Evolutionary conservation across 2,113 vertebrate genomes (phyloP).

Genomic region (Neogobius melanostomus): DNA sequence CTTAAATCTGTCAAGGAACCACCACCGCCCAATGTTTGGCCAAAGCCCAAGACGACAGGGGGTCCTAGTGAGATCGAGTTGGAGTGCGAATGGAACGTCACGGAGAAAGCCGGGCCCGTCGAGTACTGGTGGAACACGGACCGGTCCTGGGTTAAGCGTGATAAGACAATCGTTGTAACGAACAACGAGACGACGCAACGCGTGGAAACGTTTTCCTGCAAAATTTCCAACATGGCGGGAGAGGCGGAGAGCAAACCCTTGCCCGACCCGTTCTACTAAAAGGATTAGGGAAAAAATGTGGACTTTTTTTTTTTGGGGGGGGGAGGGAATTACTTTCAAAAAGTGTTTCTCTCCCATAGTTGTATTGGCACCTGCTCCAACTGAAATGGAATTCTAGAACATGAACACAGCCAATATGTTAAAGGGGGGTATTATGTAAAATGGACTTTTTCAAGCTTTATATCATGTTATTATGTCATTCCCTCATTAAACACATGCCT

Average conservation of each 20-base stretch:
- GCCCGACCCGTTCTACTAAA: background rate
- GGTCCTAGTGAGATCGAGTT: fast-evolving
- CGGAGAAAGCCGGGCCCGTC: background rate
- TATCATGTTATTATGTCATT: too few relatives aligned
- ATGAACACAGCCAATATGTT: too few relatives aligned
- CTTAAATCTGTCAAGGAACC: fast-evolving
- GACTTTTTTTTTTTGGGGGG: too few relatives aligned
- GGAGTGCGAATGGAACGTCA: background rate
- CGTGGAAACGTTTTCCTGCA: background rate
- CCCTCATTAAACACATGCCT: too few relatives aligned
- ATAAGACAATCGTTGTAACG: fast-evolving
- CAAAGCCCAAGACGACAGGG: fast-evolving
- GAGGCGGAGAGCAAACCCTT: background rate
- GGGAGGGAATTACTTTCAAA: too few relatives aligned
- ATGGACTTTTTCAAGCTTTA: too few relatives aligned
- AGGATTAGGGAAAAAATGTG: too few relatives aligned
- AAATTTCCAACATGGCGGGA: conserved; percentile 5
- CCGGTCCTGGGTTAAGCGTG: fast-evolving
- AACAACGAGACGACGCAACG: fast-evolving
- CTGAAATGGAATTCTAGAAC: too few relatives aligned
- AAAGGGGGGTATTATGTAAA: too few relatives aligned
- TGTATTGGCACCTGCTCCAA: too few relatives aligned
- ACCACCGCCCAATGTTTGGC: fast-evolving
- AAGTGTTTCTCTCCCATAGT: too few relatives aligned
- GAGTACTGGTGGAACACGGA: conserved; percentile 23